Conservation (phyloP, 2,888 invertebrate genomes). For the Xestia sexstrigata region DNA sequence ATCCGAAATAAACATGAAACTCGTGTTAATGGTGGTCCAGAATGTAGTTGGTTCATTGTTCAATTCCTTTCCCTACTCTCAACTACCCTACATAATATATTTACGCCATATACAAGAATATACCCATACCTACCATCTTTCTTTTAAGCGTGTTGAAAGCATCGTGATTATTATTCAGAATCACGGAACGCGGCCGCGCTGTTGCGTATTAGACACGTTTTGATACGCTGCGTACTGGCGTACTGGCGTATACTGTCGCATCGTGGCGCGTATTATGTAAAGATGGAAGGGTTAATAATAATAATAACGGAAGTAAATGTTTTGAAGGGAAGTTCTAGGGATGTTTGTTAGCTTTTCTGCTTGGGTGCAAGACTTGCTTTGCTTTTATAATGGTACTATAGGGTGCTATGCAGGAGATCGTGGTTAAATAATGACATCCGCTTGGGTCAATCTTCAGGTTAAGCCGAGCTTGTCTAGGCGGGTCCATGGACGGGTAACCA, state of each 20-base stretch:
- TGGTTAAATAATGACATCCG: too few species aligned
- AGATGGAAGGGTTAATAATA: conserved; percentile 25
- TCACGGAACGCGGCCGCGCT: conserved; percentile 71
- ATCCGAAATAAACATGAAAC: too few species aligned
- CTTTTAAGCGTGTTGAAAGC: conserved; percentile 67
- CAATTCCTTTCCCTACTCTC: too few species aligned
- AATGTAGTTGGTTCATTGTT: not conserved
- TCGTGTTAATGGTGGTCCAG: not conserved
- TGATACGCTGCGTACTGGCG: conserved; percentile 56
- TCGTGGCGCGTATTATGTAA: conserved; percentile 46
- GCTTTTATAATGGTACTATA: too few species aligned
- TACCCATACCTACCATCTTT: conserved; percentile 12
- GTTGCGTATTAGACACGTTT: conserved; percentile 71
- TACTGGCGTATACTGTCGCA: conserved; percentile 47
- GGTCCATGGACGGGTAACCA: too few species aligned
- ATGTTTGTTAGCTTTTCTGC: conserved; percentile 4
- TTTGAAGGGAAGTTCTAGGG: conserved; percentile 11
- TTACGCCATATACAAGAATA: not conserved
- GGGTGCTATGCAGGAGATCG: too few species aligned
- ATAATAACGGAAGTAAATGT: conserved; percentile 38
- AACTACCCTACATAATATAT: not conserved
- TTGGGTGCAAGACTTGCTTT: not conserved
- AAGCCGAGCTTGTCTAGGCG: too few species aligned
- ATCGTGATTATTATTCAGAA: conserved; percentile 75
- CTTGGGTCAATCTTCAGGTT: too few species aligned